Evolutionary conservation across 2,113 vertebrate genomes (phyloP), one percentile per base, ranked within the genome.

Genomic region (Neogale vison): DNA sequence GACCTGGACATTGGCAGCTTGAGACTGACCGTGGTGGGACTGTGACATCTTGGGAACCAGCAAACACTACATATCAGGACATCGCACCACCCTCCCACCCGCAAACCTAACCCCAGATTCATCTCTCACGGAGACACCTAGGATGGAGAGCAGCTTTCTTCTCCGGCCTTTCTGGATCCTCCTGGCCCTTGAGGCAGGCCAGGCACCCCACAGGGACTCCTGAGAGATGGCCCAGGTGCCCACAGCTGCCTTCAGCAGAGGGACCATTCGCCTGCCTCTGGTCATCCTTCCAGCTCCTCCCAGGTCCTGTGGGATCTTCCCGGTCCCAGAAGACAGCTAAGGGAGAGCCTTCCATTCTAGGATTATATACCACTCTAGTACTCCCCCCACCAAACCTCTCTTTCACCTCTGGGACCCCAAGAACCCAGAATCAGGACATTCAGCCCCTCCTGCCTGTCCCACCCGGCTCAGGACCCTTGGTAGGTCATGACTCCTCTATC

Each of bases 1-100:
- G 24, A 57, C 74, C 26, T 61, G 0, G 1, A 77, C 1, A 0
- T 1, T 29, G 63, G 23, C 31, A 72, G 59, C 63, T 36, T 21
- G 85, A 71, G 15, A 45, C 2, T 2, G 45, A 59, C 42, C 5
- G 0, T 0, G 12, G 6, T 12, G 21, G 57, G 10, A 39, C 21
- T 9, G 45, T 42, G 79, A 42, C 39, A 59, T 74, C n/a, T 7
- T 0, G 15, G 55, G 50, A 81, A 52, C 34, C 20, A 4, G 12
- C 59, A n/a, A 18, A 80, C 39, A 13, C 23, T 29, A 4, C 4
- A 4, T 9, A 52, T 24, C 63, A 61, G 29, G 76, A 34, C 36
- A 1, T 24, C 21, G 10, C 13, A 13, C 20, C 31, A 6, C 67
- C 23, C 18, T 2, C 5, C 42, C 36, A 2, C 4, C 31, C 61